phyloP scores from a whole-genome alignment of 2,113 vertebrate species.

The Hippocampus guttulatus region DNA sequence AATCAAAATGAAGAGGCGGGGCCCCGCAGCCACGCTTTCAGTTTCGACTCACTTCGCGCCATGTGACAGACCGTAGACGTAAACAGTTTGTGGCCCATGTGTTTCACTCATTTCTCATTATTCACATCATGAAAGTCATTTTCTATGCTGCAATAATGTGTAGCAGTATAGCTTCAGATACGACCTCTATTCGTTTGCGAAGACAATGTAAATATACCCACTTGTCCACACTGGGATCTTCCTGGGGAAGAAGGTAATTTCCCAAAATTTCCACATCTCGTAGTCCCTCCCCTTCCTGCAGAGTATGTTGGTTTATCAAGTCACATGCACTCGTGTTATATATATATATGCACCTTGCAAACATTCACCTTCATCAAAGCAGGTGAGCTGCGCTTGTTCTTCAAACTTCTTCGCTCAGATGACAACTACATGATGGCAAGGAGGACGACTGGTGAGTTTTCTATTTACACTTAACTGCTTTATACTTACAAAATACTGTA shows the following conservation, averaged over 20 bases:
- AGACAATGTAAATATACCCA: not conserved
- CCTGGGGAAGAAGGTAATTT: slow-evolving; percentile 31
- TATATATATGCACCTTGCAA: slow-evolving; percentile 4
- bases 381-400: not conserved
- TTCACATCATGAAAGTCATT: not conserved
- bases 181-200: not conserved
- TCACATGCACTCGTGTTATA: slow-evolving; percentile 14
- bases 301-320: slow-evolving; percentile 25
- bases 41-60: not conserved
- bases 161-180: not conserved
- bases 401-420: not conserved
- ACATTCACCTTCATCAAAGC: not conserved
- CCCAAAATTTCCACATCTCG: slow-evolving; percentile 30
- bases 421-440: not conserved
- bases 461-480: not conserved
- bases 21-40: not conserved
- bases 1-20: not conserved
- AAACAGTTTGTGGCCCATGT: not conserved
- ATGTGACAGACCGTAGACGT: not conserved
- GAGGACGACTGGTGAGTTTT: slow-evolving; percentile 35
- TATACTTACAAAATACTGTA: not conserved
- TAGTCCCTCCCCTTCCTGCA: slow-evolving; percentile 15
- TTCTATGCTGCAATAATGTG: not conserved
- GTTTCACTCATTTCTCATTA: not conserved
- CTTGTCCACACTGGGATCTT: no score